These are phyloP conservation scores for Archegozetes longisetosus DNA, from an alignment of 1,140 invertebrate species.

Conservation along the genomic window DNA sequence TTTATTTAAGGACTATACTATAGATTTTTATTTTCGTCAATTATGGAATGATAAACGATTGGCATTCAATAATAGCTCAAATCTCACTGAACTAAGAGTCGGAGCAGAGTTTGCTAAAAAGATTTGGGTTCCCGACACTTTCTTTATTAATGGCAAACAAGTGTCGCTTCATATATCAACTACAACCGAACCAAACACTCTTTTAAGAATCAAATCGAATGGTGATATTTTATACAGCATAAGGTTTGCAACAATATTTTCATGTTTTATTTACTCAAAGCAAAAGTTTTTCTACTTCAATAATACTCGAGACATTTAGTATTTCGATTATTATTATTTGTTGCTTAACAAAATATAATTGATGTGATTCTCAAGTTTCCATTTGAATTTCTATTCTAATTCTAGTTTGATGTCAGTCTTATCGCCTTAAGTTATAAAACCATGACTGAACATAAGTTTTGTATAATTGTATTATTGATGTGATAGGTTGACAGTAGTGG, in stretches of 20 bases:
- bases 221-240: constrained; percentile 2
- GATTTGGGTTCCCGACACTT: constrained; percentile 80
- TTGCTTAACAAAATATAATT: too few relatives aligned
- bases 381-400: too few relatives aligned
- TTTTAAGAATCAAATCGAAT: not conserved
- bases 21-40: not conserved
- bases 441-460: too few relatives aligned
- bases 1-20: not conserved
- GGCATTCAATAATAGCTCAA: not conserved
- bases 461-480: too few relatives aligned
- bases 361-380: too few relatives aligned
- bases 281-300: too few relatives aligned
- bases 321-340: too few relatives aligned
- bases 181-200: not conserved
- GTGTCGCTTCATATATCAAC: constrained; percentile 72
- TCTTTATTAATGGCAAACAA: constrained; percentile 83
- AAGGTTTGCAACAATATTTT: too few relatives aligned
- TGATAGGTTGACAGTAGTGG: constrained; percentile 28
- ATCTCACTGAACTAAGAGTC: not conserved
- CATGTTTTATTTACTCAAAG: too few relatives aligned
- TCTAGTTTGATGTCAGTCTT: too few relatives aligned
- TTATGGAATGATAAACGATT: not conserved
- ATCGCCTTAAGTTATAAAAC: too few relatives aligned
- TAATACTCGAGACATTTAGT: too few relatives aligned
- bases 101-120: constrained; percentile 39